Evolutionary conservation across 2,888 invertebrate genomes (phyloP).

Genomic region (Calliphora vomitoria): DNA sequence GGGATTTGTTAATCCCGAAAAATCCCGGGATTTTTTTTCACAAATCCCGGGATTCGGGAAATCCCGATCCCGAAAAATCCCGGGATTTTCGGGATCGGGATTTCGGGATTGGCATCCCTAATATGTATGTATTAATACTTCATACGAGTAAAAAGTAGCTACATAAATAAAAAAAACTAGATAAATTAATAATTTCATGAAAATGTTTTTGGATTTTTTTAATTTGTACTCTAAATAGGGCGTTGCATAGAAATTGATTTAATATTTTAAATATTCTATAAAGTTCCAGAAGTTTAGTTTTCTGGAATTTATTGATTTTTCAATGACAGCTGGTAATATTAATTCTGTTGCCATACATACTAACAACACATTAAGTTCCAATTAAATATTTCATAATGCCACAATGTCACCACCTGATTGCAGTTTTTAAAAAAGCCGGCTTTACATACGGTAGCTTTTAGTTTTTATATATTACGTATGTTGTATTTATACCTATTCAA

Average conservation of each 20-base stretch:
- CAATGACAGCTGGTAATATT: neutral
- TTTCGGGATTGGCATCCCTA: no score
- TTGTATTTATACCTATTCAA: no score
- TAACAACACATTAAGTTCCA: neutral
- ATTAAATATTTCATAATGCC: neutral
- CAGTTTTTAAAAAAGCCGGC: no score
- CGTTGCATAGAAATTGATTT: neutral
- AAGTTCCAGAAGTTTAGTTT: slow-evolving; percentile 9
- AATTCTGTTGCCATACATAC: neutral
- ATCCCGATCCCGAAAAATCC: no score
- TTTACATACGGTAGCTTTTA: no score
- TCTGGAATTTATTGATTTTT: slow-evolving; percentile 29
- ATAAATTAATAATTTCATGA: neutral
- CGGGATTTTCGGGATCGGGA: no score
- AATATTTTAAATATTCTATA: neutral
- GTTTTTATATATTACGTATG: no score
- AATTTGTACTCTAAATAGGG: neutral
- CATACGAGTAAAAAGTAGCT: neutral
- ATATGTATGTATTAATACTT: neutral
- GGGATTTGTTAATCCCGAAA: no score
- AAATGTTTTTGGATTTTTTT: neutral
- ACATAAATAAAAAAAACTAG: neutral
- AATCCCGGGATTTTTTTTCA: no score
- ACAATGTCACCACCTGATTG: neutral
- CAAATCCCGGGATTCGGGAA: no score